Evolutionary conservation across 2,113 vertebrate species (phyloP).

Genomic region (Trematocara marginatum): DNA sequence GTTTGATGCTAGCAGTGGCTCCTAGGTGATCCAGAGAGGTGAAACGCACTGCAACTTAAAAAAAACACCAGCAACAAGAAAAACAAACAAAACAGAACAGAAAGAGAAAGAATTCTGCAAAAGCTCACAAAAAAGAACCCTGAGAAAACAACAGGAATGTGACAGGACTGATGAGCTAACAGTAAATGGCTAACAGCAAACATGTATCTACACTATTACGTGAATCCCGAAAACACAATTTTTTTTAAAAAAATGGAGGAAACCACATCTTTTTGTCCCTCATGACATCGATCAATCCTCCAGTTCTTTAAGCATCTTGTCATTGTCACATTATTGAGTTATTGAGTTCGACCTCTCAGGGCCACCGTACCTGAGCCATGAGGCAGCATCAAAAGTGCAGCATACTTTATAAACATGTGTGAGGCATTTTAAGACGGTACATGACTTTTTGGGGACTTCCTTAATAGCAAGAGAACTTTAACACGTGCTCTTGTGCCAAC

Average conservation of each 20-base stretch:
- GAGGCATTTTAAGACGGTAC: neutral
- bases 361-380: neutral
- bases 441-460: neutral
- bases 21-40: neutral
- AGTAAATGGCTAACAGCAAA: neutral
- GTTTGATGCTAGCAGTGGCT: neutral
- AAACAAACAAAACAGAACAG: neutral
- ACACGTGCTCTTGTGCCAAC: neutral
- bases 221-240: accelerated
- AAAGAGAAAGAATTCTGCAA: neutral
- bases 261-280: neutral
- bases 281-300: neutral
- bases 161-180: neutral
- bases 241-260: neutral
- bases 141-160: accelerated
- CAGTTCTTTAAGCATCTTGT: neutral
- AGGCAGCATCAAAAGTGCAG: neutral
- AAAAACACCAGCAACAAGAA: neutral
- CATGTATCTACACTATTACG: neutral
- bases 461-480: neutral
- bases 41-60: accelerated
- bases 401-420: accelerated
- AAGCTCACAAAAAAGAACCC: neutral
- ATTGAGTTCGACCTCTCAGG: neutral
- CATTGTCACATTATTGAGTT: accelerated